These are phyloP conservation scores for Microctonus aethiopoides DNA, from an alignment of 2,888 invertebrate species.

Conservation along the genomic window DNA sequence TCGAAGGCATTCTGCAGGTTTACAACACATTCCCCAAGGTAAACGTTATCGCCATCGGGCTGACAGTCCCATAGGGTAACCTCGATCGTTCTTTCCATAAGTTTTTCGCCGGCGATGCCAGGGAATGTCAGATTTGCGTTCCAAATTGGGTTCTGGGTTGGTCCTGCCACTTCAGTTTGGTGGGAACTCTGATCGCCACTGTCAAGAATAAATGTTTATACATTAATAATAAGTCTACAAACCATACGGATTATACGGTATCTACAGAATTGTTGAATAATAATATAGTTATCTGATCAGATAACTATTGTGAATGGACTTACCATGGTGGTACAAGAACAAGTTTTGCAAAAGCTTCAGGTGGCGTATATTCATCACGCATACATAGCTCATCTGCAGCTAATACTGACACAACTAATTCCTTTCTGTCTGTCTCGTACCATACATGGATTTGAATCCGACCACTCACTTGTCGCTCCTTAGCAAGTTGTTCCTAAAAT, in stretches of 20 bases:
- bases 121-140: slow-evolving; percentile 89
- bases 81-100: slow-evolving; percentile 84
- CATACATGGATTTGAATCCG: slow-evolving; percentile 89
- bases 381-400: slow-evolving; percentile 86
- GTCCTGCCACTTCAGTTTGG: slow-evolving; percentile 87
- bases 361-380: slow-evolving; percentile 82
- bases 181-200: slow-evolving; percentile 81
- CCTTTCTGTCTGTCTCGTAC: slow-evolving; percentile 86
- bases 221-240: background rate
- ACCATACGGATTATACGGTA: background rate
- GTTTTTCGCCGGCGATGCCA: slow-evolving; percentile 81
- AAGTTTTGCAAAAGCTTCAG: slow-evolving; percentile 87
- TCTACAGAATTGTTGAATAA: background rate
- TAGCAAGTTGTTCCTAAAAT: slow-evolving; percentile 77
- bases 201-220: slow-evolving; percentile 41
- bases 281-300: background rate
- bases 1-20: slow-evolving; percentile 86
- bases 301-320: slow-evolving; percentile 54
- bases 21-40: slow-evolving; percentile 84
- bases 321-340: slow-evolving; percentile 84
- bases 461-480: slow-evolving; percentile 81
- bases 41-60: slow-evolving; percentile 84
- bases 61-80: slow-evolving; percentile 90
- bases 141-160: slow-evolving; percentile 91
- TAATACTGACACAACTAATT: slow-evolving; percentile 85